Evolutionary conservation across 2,888 invertebrate genomes (phyloP).

Genomic region (Zaprionus lineosus): DNA sequence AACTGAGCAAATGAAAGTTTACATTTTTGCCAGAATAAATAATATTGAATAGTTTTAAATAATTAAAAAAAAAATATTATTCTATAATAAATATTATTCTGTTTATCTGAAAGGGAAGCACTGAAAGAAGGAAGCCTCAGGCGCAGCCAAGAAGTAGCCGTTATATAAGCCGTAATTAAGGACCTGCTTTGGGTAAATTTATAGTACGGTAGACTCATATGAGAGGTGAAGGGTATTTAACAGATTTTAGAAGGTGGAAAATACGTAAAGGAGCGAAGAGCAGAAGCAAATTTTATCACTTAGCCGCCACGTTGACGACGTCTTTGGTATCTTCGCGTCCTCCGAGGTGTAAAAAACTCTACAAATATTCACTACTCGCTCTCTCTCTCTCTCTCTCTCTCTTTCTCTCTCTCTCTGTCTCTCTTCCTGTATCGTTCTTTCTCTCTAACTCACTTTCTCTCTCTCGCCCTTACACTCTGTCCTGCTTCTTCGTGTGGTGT

Average conservation of each 20-base stretch:
- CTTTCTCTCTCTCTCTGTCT: not conserved
- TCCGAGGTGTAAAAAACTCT: slow-evolving; percentile 64
- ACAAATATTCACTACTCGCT: slow-evolving; percentile 46
- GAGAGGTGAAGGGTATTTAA: slow-evolving; percentile 1
- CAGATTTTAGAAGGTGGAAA: slow-evolving; percentile 4
- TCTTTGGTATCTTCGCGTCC: slow-evolving; percentile 42
- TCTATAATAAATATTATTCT: no score
- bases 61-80: no score
- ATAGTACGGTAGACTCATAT: no score
- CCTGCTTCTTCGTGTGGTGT: not conserved
- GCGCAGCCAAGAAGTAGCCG: no score
- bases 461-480: not conserved
- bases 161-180: no score
- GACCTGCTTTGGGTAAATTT: no score
- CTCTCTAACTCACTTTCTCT: slow-evolving; percentile 16
- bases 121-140: no score
- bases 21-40: no score
- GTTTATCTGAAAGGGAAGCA: no score
- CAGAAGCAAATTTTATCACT: slow-evolving; percentile 61
- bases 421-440: slow-evolving; percentile 11
- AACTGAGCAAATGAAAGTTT: no score
- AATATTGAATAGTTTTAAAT: no score
- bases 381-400: slow-evolving; percentile 10
- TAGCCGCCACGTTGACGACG: slow-evolving; percentile 71
- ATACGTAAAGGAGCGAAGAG: slow-evolving; percentile 18